Percentiles rank a stretch among this genome's conserved stretches.
Evolutionary conservation across 2,888 invertebrate genomes (phyloP).

Genomic region (Elmis aenea): DNA sequence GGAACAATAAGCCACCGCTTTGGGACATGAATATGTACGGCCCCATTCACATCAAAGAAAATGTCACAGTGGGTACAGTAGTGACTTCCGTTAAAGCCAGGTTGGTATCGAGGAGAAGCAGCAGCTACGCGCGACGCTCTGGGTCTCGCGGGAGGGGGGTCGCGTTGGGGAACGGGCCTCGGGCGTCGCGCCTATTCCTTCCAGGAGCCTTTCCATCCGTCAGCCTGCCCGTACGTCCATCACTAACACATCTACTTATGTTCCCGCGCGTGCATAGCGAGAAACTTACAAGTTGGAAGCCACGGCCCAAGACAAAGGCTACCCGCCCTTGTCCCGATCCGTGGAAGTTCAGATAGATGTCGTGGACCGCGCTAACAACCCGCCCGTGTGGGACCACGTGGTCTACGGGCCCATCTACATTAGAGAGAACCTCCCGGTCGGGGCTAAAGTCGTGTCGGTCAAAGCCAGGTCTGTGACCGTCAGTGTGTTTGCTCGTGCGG

Average conservation of each 20-base stretch:
- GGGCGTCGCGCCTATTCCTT: slow-evolving; percentile 25
- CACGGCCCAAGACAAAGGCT: slow-evolving; percentile 97
- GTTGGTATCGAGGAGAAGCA: slow-evolving; percentile 65
- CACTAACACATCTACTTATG: slow-evolving; percentile 29
- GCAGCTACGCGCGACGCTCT: slow-evolving; percentile 49
- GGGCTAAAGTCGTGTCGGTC: slow-evolving; percentile 95
- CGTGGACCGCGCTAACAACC: slow-evolving; percentile 97
- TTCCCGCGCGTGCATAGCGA: slow-evolving; percentile 57
- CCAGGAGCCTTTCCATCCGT: slow-evolving; percentile 28
- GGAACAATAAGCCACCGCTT: slow-evolving; percentile 96
- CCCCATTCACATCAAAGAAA: slow-evolving; percentile 97
- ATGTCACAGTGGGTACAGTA: slow-evolving; percentile 98
- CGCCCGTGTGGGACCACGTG: slow-evolving; percentile 94
- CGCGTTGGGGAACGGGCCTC: slow-evolving; percentile 27
- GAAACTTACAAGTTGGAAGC: slow-evolving; percentile 98
- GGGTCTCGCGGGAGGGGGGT: slow-evolving; percentile 45
- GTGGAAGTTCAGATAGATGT: slow-evolving; percentile 98
- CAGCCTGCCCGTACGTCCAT: slow-evolving; percentile 27
- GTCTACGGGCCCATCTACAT: slow-evolving; percentile 96
- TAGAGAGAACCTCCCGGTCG: slow-evolving; percentile 96
- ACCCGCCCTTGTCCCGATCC: slow-evolving; percentile 89
- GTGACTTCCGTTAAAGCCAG: slow-evolving; percentile 98
- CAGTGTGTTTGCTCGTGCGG: slow-evolving; percentile 39
- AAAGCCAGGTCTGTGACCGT: slow-evolving; percentile 91
- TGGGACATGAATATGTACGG: slow-evolving; percentile 95